Evolutionary conservation across 2,113 vertebrate species (phyloP), one percentile per base, ranked within the genome.

Genomic region (Mobula hypostoma): DNA sequence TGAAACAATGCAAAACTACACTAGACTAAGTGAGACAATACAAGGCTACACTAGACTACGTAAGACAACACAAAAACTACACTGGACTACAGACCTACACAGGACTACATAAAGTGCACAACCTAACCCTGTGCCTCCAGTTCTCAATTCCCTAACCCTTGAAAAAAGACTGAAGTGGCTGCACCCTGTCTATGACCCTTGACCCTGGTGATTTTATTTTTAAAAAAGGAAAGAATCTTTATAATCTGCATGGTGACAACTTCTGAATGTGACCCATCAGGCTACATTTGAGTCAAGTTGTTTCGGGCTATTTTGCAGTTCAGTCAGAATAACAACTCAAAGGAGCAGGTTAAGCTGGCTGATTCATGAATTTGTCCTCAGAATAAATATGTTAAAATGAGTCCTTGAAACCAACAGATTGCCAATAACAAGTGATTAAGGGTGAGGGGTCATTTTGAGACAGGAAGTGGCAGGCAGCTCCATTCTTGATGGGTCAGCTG

Each of bases 361-460:
- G 40, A 48, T 56, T 58, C 80, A 83, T 83, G 48, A 83, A 56
- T 83, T 83, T 48, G 24, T 83, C 17, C 40, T 11, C 48, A 21
- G 40, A 83, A 83, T 83, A 83, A 83, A 83, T 83, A 58, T 83
- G 48, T 58, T 12, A 83, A 83, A 83, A 58, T 83, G 27, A 83
- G 21, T 82, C 40, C 80, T 58, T 83, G 40, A 8, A 83, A 83
- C 80, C 2, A 83, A 56, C 40, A 15, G 56, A 21, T 48, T 83
- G 80, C 40, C 80, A 83, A 56, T 58, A 83, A 83, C 40, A 83
- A 83, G 48, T 56, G 80, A 56, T 83, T 9, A 19, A 2, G 40
- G 5, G 7, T 48, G 9, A 48, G 27, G 40, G 56, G 48, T 83
- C 80, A 83, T 11, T 83, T 83, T 24, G 40, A 56, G 21, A 83